These are phyloP conservation scores for Fratercula arctica DNA, from an alignment of 2,797 vertebrate species.

Conservation along the genomic window DNA sequence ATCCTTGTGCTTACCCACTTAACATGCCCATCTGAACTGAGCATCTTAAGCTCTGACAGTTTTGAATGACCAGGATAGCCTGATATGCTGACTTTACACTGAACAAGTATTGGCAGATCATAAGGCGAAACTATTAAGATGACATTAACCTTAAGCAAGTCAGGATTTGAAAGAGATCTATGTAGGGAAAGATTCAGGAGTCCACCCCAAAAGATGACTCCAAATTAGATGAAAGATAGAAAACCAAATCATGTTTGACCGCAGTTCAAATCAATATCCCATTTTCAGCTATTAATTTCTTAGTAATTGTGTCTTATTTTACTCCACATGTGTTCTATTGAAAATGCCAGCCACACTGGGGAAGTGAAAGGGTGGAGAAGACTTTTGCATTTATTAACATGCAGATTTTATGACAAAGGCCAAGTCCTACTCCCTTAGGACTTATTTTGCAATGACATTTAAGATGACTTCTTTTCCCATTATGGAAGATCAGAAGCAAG, in stretches of 20 bases:
- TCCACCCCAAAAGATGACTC: not conserved
- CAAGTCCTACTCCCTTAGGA: not conserved
- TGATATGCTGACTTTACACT: not conserved
- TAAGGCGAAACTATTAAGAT: not conserved
- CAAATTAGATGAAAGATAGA: not conserved
- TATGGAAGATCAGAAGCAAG: not conserved
- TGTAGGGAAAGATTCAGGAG: not conserved
- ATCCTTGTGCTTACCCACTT: not conserved
- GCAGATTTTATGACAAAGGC: constrained; percentile 13
- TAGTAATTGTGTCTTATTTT: constrained; percentile 30
- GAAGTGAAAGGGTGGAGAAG: not conserved
- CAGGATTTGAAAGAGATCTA: not conserved
- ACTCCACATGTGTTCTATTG: constrained; percentile 27
- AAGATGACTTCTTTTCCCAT: not conserved
- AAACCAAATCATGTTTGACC: constrained; percentile 21
- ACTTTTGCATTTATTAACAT: not conserved
- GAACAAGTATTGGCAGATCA: not conserved
- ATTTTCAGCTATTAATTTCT: constrained; percentile 59
- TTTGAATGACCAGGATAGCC: not conserved
- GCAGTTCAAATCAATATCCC: constrained; percentile 50
- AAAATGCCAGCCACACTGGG: not conserved
- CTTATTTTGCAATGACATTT: not conserved
- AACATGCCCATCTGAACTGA: not conserved
- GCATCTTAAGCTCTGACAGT: not conserved
- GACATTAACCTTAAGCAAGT: not conserved